These are phyloP conservation scores for Cordilura impudica DNA, from an alignment of 2,888 invertebrate genomes.

Conservation along the genomic window DNA sequence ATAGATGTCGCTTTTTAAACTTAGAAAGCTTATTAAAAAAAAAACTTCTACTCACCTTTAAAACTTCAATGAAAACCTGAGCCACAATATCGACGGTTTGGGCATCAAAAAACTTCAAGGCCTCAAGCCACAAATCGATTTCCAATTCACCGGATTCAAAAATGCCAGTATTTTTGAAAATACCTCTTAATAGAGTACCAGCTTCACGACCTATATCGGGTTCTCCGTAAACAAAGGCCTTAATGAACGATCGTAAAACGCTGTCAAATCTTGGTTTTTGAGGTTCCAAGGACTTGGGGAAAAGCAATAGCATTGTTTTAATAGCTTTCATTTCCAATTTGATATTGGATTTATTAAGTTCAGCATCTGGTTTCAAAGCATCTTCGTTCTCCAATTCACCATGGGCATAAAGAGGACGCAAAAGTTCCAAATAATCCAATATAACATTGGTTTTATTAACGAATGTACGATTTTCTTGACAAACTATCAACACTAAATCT, in stretches of 20 bases:
- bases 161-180: conserved; percentile 82
- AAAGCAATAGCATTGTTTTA: conserved; percentile 75
- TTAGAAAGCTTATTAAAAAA: no score
- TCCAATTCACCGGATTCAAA: conserved; percentile 82
- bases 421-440: conserved; percentile 74
- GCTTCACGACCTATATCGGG: conserved; percentile 78
- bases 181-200: conserved; percentile 79
- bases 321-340: conserved; percentile 76
- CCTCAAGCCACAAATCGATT: conserved; percentile 83
- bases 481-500: conserved; percentile 74
- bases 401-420: conserved; percentile 73
- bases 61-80: conserved; percentile 69
- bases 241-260: conserved; percentile 80
- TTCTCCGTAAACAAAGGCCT: conserved; percentile 78
- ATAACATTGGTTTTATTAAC: conserved; percentile 75
- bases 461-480: conserved; percentile 75
- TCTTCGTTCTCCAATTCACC: conserved; percentile 60
- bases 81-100: conserved; percentile 69
- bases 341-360: conserved; percentile 62
- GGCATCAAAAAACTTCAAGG: conserved; percentile 69
- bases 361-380: not conserved
- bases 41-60: conserved; percentile 61
- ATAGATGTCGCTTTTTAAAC: no score
- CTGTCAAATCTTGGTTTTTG: conserved; percentile 80
- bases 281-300: conserved; percentile 79